Percentiles rank a stretch among this genome's conserved stretches.
Conservation (phyloP, 2,113 vertebrate genomes). For the Heptranchias perlo region DNA sequence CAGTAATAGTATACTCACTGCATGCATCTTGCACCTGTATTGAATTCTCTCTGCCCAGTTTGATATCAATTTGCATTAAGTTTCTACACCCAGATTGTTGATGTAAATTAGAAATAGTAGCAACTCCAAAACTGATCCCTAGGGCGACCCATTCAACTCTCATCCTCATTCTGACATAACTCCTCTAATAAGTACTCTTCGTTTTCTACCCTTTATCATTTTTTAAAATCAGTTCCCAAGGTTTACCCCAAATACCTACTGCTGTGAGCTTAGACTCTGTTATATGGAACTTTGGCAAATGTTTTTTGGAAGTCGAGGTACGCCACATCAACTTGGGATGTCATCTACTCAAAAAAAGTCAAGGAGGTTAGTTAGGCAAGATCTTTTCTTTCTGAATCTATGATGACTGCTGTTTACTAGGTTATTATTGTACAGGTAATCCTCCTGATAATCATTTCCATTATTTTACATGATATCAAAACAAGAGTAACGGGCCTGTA, state of each 20-base stretch:
- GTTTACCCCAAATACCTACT: neutral
- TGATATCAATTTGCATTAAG: too few relatives aligned
- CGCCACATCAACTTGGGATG: neutral
- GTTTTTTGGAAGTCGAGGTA: neutral
- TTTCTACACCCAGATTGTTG: too few relatives aligned
- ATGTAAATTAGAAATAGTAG: too few relatives aligned
- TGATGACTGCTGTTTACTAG: neutral
- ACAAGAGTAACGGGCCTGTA: neutral
- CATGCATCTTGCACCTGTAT: too few relatives aligned
- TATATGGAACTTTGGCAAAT: neutral
- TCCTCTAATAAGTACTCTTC: neutral
- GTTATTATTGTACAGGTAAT: neutral
- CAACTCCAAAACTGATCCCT: too few relatives aligned
- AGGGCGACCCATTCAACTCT: neutral
- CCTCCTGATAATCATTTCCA: neutral
- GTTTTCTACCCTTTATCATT: neutral
- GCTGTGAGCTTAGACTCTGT: neutral
- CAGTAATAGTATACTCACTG: too few relatives aligned
- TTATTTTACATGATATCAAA: neutral
- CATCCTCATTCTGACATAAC: neutral
- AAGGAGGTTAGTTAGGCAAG: neutral
- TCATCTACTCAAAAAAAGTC: neutral
- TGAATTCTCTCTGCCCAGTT: too few relatives aligned
- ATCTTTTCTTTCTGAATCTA: neutral
- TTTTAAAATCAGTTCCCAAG: neutral